phyloP scores from a whole-genome alignment of 1,140 invertebrate species.

The Drosophila navojoa region DNA sequence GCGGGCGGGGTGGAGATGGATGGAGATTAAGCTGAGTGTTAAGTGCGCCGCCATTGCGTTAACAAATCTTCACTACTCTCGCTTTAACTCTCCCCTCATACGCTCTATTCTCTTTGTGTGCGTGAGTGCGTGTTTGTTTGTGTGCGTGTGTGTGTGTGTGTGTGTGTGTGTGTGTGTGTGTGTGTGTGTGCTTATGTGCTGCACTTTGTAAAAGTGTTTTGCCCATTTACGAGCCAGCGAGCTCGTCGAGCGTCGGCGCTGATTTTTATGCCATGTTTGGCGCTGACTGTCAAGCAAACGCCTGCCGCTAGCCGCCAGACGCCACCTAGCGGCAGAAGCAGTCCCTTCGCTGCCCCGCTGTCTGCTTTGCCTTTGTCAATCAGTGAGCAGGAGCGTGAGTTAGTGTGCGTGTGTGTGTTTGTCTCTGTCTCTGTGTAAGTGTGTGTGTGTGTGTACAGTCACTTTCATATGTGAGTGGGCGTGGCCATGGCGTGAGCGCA shows the following conservation, averaged over 20 bases:
- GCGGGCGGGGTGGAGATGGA: neutral
- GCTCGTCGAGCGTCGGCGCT: constrained; percentile 50
- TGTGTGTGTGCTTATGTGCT: constrained; percentile 39
- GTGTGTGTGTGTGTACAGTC: constrained; percentile 1
- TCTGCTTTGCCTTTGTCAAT: constrained; percentile 64
- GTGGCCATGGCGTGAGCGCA: constrained; percentile 42
- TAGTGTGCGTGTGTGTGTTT: constrained; percentile 19
- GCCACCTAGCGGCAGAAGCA: constrained; percentile 7
- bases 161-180: constrained; percentile 6
- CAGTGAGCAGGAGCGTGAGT: constrained; percentile 48
- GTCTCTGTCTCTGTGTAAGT: neutral
- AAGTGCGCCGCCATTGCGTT: constrained; percentile 63
- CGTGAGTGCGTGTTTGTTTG: constrained; percentile 15
- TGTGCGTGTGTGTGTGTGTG: constrained; percentile 17
- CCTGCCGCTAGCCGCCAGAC: constrained; percentile 13
- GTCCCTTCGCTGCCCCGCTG: constrained; percentile 27
- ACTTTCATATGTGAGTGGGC: constrained; percentile 31
- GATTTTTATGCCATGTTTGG: constrained; percentile 77
- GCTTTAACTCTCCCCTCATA: neutral
- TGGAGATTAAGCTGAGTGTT: constrained; percentile 46
- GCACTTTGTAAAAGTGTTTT: constrained; percentile 81
- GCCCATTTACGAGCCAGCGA: constrained; percentile 76
- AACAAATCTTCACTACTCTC: constrained; percentile 51
- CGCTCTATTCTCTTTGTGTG: constrained; percentile 31
- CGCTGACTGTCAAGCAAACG: constrained; percentile 42